A percentile compares a stretch with the other conserved stretches of the same genome.
These are phyloP conservation scores for Poliocrania exsul DNA, from an alignment of 2,797 vertebrate genomes.

Conservation along the genomic window DNA sequence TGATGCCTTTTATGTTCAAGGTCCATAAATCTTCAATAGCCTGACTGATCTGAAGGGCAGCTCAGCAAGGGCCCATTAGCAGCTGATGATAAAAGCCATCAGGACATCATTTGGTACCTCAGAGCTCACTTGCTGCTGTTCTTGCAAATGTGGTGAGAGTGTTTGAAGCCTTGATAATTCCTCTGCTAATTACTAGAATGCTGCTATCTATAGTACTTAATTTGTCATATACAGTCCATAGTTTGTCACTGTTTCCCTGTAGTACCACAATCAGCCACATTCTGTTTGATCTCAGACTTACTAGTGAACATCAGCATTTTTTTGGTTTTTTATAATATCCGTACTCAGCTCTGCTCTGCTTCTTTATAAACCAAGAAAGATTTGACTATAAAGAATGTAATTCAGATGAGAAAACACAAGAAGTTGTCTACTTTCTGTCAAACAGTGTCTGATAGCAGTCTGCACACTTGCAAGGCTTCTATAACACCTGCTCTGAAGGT, in stretches of 20 bases:
- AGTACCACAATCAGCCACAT: not conserved
- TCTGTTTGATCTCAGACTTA: not conserved
- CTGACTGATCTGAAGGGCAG: not conserved
- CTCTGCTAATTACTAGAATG: not conserved
- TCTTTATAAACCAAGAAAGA: not conserved
- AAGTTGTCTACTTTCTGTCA: not conserved
- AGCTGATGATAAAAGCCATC: not conserved
- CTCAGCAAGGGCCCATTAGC: not conserved
- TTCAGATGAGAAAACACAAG: not conserved
- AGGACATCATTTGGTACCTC: not conserved
- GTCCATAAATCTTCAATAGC: not conserved
- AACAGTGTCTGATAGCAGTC: not conserved
- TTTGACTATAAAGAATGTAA: not conserved
- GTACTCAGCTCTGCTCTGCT: not conserved
- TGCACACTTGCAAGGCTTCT: not conserved
- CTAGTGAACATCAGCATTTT: not conserved
- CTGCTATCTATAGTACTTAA: not conserved
- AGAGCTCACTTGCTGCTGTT: not conserved
- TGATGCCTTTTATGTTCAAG: not conserved
- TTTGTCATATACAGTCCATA: not conserved
- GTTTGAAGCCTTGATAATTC: not conserved
- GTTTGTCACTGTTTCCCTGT: not conserved
- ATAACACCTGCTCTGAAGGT: not conserved
- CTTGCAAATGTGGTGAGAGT: not conserved
- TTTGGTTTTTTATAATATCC: too few relatives aligned